These are phyloP conservation scores for Trachythela sp. DNA, from an alignment of 64 coral and sea anemone genomes.

Conservation along the genomic window DNA sequence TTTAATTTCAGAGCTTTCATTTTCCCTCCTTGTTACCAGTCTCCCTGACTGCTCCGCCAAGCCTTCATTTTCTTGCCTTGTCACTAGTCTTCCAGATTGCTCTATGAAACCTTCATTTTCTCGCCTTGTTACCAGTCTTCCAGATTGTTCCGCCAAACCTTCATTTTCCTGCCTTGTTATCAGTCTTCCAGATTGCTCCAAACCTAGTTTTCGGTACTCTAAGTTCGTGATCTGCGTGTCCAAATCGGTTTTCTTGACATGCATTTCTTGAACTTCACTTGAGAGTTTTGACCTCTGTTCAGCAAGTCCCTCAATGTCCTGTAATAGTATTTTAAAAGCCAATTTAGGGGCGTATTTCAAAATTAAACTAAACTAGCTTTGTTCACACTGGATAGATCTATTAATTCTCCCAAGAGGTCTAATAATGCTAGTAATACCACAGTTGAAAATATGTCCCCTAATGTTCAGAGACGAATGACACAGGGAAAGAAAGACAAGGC, in stretches of 20 bases:
- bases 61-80: neutral
- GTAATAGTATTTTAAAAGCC: neutral
- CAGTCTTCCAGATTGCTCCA: slow-evolving; percentile 19
- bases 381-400: too few species aligned
- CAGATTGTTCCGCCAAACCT: neutral
- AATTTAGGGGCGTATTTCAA: too few species aligned
- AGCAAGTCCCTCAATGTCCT: neutral
- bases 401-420: too few species aligned
- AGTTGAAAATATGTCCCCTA: too few species aligned
- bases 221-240: neutral
- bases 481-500: too few species aligned
- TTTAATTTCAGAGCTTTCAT: neutral
- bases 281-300: neutral
- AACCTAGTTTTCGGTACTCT: neutral
- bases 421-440: too few species aligned
- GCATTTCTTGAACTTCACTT: slow-evolving; percentile 4
- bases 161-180: neutral
- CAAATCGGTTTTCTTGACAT: neutral
- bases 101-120: neutral
- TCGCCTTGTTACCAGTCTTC: neutral
- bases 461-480: too few species aligned
- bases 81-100: neutral
- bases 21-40: neutral
- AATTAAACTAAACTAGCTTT: too few species aligned
- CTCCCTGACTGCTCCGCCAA: slow-evolving; percentile 1